phyloP scores from a whole-genome alignment of 2,113 vertebrate species.

The Vicugna pacos region DNA sequence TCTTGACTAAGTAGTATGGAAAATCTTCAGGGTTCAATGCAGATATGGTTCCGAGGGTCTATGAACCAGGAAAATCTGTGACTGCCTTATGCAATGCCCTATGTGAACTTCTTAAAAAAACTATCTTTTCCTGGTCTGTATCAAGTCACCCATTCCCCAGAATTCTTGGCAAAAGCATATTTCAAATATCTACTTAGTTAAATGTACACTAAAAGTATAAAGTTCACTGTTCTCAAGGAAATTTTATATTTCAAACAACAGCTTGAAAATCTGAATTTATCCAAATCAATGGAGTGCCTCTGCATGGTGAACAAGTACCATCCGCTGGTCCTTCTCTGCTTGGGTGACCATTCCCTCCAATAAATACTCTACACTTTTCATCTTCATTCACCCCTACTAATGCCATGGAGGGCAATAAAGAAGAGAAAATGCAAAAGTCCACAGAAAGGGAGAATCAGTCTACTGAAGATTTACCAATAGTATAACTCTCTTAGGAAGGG shows the following conservation, averaged over 20 bases:
- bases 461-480: not conserved
- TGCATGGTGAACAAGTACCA: not conserved
- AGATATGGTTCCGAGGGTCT: not conserved
- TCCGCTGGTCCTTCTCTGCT: not conserved
- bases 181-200: slow-evolving; percentile 31
- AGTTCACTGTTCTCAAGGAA: not conserved
- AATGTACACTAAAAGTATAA: slow-evolving; percentile 37
- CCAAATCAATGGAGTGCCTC: not conserved
- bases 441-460: not conserved
- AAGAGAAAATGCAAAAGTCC: not conserved
- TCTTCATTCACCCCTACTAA: not conserved
- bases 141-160: not conserved
- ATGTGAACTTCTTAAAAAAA: not conserved
- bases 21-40: not conserved
- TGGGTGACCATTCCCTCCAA: not conserved
- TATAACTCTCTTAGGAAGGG: not conserved
- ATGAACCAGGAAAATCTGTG: not conserved
- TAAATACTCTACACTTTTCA: not conserved
- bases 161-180: not conserved
- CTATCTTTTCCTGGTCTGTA: not conserved
- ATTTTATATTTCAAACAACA: slow-evolving; percentile 45
- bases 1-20: not conserved
- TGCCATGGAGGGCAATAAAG: not conserved
- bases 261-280: slow-evolving; percentile 30
- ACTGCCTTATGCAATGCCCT: not conserved